Percentiles rank a stretch among this genome's conserved stretches.
These are phyloP conservation scores for Therioaphis trifolii DNA, from an alignment of 2,888 invertebrate species.

Conservation along the genomic window DNA sequence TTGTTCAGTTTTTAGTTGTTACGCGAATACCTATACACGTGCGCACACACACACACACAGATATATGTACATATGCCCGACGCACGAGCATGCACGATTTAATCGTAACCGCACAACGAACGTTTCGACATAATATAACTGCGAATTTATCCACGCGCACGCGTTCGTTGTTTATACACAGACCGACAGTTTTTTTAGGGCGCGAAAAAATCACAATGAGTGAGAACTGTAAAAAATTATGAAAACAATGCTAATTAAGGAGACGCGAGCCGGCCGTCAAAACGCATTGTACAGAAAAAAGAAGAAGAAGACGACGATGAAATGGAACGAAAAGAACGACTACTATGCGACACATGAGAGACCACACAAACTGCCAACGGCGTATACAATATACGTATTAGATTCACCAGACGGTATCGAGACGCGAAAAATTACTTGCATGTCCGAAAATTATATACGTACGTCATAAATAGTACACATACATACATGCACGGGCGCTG, in stretches of 20 bases:
- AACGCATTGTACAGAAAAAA: neutral
- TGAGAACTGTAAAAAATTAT: neutral
- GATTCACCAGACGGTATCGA: no score
- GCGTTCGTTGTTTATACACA: neutral
- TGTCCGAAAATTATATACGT: no score
- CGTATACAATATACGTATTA: no score
- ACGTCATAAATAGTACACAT: no score
- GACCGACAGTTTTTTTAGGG: neutral
- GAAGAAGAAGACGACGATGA: neutral
- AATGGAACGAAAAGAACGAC: neutral
- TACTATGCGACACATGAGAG: neutral
- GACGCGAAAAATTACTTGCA: no score
- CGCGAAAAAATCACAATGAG: neutral
- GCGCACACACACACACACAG: neutral
- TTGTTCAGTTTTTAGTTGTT: conserved; percentile 23
- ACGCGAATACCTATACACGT: no score
- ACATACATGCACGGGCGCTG: no score
- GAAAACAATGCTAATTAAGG: neutral
- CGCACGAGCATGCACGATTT: neutral
- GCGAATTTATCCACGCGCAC: neutral
- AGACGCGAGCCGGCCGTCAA: neutral
- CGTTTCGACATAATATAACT: neutral
- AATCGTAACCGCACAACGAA: conserved; percentile 31
- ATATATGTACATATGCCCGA: no score
- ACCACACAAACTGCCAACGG: neutral